Percentiles rank a stretch among this genome's conserved stretches.
Evolutionary conservation across 1,140 invertebrate genomes (phyloP).

Genomic region (Neodiprion virginianus): DNA sequence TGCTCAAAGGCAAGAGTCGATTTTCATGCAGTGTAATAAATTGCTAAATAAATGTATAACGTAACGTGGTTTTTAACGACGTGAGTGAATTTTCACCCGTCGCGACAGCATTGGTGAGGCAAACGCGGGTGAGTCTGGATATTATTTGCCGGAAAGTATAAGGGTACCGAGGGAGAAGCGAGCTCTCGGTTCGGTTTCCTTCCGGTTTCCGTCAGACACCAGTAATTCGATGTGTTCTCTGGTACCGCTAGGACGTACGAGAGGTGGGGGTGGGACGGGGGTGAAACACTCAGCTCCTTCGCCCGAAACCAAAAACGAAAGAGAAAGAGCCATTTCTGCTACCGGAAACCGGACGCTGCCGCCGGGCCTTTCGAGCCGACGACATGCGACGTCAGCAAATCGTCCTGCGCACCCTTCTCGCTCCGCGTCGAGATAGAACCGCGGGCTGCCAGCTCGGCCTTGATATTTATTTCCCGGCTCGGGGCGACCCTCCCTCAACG

Average conservation of each 20-base stretch:
- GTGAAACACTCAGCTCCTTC: not conserved
- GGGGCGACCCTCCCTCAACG: not conserved
- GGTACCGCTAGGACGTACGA: not conserved
- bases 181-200: not conserved
- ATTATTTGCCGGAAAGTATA: too few species aligned
- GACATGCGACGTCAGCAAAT: constrained; percentile 5
- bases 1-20: too few species aligned
- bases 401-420: not conserved
- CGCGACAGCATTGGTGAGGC: too few species aligned
- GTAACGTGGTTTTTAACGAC: too few species aligned
- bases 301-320: not conserved
- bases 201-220: constrained; percentile 1
- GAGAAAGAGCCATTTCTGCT: constrained; percentile 1
- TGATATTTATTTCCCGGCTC: constrained; percentile 3
- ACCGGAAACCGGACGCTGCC: constrained; percentile 6
- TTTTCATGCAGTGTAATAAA: too few species aligned
- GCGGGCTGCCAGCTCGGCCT: not conserved
- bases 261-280: not conserved
- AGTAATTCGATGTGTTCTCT: not conserved
- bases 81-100: too few species aligned
- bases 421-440: too few species aligned
- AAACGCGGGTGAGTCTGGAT: too few species aligned
- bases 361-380: not conserved
- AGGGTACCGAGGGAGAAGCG: not conserved
- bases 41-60: too few species aligned